Evolutionary conservation across 64 coral and sea anemone genomes (phyloP).

Genomic region (Pachyseris speciosa): DNA sequence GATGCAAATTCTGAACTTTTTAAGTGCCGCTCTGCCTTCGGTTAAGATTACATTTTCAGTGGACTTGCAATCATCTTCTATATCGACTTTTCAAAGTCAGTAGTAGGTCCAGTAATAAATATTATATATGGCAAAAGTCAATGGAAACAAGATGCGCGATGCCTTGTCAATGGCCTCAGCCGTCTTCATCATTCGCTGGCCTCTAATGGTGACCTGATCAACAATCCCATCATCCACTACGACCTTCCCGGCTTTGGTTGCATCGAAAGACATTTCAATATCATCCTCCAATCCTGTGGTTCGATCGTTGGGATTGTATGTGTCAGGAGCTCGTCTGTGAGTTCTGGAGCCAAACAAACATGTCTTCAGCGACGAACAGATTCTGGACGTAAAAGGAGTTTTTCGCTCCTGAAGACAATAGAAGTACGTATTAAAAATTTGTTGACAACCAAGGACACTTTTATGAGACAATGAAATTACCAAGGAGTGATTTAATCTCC

Average conservation of each 20-base stretch:
- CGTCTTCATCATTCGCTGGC: background rate
- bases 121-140: conserved; percentile 39
- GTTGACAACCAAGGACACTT: no score
- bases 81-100: no score
- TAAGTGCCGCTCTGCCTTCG: no score
- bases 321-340: background rate
- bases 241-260: background rate
- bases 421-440: background rate
- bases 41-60: background rate
- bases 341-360: background rate
- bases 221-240: background rate
- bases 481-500: no score
- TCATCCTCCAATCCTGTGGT: background rate
- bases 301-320: background rate
- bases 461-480: no score
- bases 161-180: conserved; percentile 25
- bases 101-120: conserved; percentile 41
- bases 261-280: conserved; percentile 4
- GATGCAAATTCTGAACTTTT: no score
- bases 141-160: conserved; percentile 52
- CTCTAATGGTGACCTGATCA: background rate
- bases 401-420: background rate
- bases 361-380: background rate
- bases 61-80: background rate
- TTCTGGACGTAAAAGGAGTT: background rate